Evolutionary conservation across 2,113 vertebrate genomes (phyloP).

Genomic region (Heloderma charlesbogerti): DNA sequence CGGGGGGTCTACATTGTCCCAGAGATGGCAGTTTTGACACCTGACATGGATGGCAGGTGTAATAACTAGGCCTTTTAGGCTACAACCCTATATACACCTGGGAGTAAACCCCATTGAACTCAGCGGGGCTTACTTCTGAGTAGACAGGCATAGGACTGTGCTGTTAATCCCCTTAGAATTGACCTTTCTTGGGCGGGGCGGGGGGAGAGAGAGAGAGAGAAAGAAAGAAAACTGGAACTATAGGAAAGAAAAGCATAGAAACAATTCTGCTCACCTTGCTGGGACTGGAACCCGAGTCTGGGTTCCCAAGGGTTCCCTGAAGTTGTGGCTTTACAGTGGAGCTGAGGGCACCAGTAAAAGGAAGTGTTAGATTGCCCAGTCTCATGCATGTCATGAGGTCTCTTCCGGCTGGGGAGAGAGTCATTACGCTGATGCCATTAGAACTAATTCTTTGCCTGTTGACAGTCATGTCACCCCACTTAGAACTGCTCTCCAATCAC

Average conservation of each 20-base stretch:
- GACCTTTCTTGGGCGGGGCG: not conserved
- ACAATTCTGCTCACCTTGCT: not conserved
- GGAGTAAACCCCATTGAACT: too few species aligned
- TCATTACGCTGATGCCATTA: not conserved
- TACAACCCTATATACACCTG: not conserved
- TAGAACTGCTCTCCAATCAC: not conserved
- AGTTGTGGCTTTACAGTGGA: not conserved
- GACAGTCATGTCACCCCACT: not conserved
- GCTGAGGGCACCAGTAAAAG: not conserved
- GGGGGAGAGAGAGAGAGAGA: not conserved
- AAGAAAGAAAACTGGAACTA: not conserved
- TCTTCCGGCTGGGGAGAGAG: not conserved
- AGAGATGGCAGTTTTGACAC: not conserved
- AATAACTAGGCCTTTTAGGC: not conserved
- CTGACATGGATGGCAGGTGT: not conserved
- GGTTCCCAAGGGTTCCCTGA: too few species aligned
- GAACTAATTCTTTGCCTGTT: not conserved
- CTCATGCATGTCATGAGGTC: slow-evolving; percentile 11
- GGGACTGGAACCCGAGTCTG: too few species aligned
- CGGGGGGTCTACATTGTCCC: not conserved
- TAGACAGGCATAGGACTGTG: too few species aligned
- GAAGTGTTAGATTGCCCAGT: not conserved
- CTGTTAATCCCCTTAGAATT: not conserved
- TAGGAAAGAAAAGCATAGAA: not conserved
- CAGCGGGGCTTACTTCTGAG: too few species aligned